Evolutionary conservation across 2,113 vertebrate genomes (phyloP), one percentile per base, ranked within the genome.

Genomic region (Centropus unirufus): DNA sequence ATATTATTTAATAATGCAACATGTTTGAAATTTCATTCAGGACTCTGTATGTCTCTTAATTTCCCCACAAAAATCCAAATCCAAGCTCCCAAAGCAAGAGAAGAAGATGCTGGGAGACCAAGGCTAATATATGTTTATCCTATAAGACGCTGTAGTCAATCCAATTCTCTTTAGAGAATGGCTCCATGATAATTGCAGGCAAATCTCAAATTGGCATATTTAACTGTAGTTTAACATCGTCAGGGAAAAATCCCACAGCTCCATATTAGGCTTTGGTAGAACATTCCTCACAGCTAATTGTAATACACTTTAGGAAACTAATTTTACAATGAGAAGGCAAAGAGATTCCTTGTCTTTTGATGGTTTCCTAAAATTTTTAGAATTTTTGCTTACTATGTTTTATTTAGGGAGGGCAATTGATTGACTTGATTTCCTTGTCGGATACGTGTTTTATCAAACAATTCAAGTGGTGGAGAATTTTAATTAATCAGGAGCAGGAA

Each of bases 131-230:
- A 24, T 55, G 12, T 63, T 47, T 83, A 46, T 51, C 30, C 55
- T 83, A 77, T 63, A 93, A 81, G 34, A 75, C 32, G 24, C 17
- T 66, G 13, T 34, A 89, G 81, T 72, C 34, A 63, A 77, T 94
- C 75, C 81, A 77, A 81, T 86, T 90, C 61, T 90, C 55, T 93
- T 92, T 64, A 91, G 73, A 77, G 94, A 87, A 92, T 72, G 49
- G 57, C 40, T 96, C 52, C 87, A 75, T 68, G 57, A 17, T 92
- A 94, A 96, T 81, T 89, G 52, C 83, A 93, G 69, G 57, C 64
- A 95, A 96, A 89, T 87, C 68, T 95, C 83, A 94, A 70, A 64
- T 36, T 95, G 68, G 86, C 46, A 61, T 83, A 92, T 94, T 94
- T 91, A 93, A 79, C 52, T 72, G 77, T n/a, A 84, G 72, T 70